These are phyloP conservation scores for Panopea generosa DNA, from an alignment of 2,888 invertebrate species.

Conservation along the genomic window DNA sequence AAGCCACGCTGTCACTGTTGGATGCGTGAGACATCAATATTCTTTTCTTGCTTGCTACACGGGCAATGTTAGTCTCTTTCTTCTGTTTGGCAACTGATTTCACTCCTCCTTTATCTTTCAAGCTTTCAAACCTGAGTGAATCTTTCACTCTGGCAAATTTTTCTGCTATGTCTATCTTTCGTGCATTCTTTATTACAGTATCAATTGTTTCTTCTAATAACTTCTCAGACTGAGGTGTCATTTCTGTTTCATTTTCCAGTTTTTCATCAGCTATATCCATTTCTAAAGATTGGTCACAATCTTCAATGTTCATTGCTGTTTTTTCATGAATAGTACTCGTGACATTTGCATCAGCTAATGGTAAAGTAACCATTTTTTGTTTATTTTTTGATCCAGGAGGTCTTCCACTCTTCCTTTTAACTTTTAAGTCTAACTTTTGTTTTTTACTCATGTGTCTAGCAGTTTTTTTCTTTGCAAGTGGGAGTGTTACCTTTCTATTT, in stretches of 20 bases:
- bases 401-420: conserved; percentile 27
- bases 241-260: conserved; percentile 2
- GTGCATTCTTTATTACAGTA: conserved; percentile 31
- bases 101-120: conserved; percentile 8
- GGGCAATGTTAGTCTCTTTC: conserved; percentile 23
- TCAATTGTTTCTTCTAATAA: conserved; percentile 32
- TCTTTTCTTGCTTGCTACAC: conserved; percentile 42
- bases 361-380: conserved; percentile 4
- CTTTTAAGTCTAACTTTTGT: background rate
- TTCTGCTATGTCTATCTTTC: conserved; percentile 8
- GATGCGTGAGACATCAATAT: conserved; percentile 35
- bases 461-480: too few species aligned
- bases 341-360: background rate
- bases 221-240: background rate
- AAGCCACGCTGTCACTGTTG: conserved; percentile 21
- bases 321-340: background rate
- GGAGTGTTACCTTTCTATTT: background rate
- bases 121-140: background rate
- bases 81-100: conserved; percentile 47
- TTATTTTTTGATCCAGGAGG: conserved; percentile 45
- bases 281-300: conserved; percentile 8
- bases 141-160: background rate
- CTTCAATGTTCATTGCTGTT: background rate
- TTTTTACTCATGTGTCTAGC: too few species aligned
- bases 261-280: background rate